Base-by-base conservation (phyloP, 2,113 vertebrate species). In the Passerina amoena region DNA sequence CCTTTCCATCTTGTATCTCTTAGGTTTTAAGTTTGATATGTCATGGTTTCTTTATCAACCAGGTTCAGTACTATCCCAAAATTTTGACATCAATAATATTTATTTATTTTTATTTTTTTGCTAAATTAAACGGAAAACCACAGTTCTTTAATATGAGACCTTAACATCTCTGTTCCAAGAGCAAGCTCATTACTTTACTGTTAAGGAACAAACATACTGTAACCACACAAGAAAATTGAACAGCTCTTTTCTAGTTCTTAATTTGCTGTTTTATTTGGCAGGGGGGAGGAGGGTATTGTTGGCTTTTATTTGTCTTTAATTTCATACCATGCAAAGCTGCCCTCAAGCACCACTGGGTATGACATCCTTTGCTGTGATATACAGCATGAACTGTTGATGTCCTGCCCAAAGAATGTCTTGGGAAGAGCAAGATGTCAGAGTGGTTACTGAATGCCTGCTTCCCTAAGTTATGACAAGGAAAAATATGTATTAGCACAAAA, bases 121-220 rank as follows among this genome's bases (percentile, higher is more conserved):
- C 38, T 65, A 69, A 90, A 80, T 11, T 20, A 40, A 65, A 53
- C 53, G 51, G 57, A 88, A 91, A 93, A 69, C 5, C 65, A 76
- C 14, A 42, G 25, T 85, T 94, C 70, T 93, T 93, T 76, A 93
- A 56, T 69, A 72, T 0, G 2, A 92, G 30, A 45, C 45, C 37
- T 9, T 88, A 90, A 80, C 63, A 82, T 88, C 75, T 90, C 79
- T 88, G 5, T 95, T 82, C 25, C 76, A 82, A 69, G 37, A 82
- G 37, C 1, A 72, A 14, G 53, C 10, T 35, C 22, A 40, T 79
- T 68, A 51, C 18, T 84, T 33, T 60, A 47, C 37, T 82, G 54
- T 78, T 76, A 56, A 82, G 78, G n/a, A 92, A 77, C 45, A 93
- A 82, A 33, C 7, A 28, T 35, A 24, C 5, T 15, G 40, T 71